phyloP scores from a whole-genome alignment of 2,888 invertebrate genomes.

The Pedicia rivosa region DNA sequence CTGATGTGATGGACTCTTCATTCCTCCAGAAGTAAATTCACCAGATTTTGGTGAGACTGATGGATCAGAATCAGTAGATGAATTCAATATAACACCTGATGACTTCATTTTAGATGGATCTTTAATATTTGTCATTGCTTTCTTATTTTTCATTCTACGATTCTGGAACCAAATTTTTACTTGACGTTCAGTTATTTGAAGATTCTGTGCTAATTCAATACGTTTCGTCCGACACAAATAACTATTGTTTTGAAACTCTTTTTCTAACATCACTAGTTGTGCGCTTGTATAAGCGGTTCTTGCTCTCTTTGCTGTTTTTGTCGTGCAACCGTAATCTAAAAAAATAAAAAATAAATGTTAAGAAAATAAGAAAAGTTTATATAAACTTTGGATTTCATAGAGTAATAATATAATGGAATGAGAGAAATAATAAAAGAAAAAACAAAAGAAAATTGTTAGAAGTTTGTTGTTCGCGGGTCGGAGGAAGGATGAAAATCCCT shows the following conservation, averaged over 20 bases:
- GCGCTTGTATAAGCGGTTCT: conserved; percentile 90
- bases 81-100: background rate
- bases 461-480: no score
- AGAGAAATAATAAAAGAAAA: no score
- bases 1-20: conserved; percentile 7
- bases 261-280: conserved; percentile 88
- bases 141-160: conserved; percentile 67
- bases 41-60: conserved; percentile 1
- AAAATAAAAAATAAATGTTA: no score
- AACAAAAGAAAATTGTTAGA: no score
- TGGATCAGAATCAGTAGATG: background rate
- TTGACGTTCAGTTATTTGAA: conserved; percentile 75
- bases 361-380: no score
- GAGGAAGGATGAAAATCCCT: no score
- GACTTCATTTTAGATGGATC: conserved; percentile 1
- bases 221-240: conserved; percentile 83
- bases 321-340: no score
- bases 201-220: conserved; percentile 88
- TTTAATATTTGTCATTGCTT: conserved; percentile 30
- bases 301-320: conserved; percentile 47
- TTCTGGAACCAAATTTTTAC: conserved; percentile 80
- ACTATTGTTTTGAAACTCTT: conserved; percentile 90
- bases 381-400: no score
- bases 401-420: no score
- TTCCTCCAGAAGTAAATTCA: background rate